phyloP scores from a whole-genome alignment of 2,113 vertebrate genomes.

The Polypterus senegalus region DNA sequence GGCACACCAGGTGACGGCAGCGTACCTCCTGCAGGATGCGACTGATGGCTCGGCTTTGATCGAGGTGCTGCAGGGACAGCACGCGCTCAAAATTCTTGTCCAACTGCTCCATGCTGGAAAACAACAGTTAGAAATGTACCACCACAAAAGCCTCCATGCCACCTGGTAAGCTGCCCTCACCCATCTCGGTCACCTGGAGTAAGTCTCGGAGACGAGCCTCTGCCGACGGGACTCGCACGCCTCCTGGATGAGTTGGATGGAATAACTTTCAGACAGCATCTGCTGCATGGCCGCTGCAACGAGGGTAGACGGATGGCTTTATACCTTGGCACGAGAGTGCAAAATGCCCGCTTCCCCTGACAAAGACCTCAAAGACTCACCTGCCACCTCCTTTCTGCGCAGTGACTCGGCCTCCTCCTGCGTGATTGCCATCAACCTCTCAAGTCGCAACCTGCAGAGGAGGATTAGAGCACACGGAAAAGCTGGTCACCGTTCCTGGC shows the following conservation, averaged over 20 bases:
- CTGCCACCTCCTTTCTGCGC: slow-evolving; percentile 73
- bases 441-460: slow-evolving; percentile 72
- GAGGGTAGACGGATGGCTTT: neutral
- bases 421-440: slow-evolving; percentile 81
- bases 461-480: neutral
- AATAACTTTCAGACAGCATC: slow-evolving; percentile 73
- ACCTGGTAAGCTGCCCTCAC: neutral
- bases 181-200: slow-evolving; percentile 56
- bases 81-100: slow-evolving; percentile 80
- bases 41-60: slow-evolving; percentile 79
- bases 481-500: neutral
- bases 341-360: neutral
- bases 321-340: neutral
- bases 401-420: slow-evolving; percentile 81
- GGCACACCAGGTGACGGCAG: neutral
- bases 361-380: slow-evolving; percentile 42
- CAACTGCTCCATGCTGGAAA: slow-evolving; percentile 64
- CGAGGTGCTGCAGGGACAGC: slow-evolving; percentile 76
- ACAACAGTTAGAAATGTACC: slow-evolving; percentile 11
- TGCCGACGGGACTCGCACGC: slow-evolving; percentile 62
- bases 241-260: slow-evolving; percentile 64
- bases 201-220: slow-evolving; percentile 67
- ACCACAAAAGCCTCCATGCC: neutral
- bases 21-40: slow-evolving; percentile 85
- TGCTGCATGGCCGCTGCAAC: slow-evolving; percentile 82